Evolutionary conservation across 2,797 vertebrate species (phyloP), one percentile per base, ranked within the genome.

Genomic region (Thalassophryne amazonica): DNA sequence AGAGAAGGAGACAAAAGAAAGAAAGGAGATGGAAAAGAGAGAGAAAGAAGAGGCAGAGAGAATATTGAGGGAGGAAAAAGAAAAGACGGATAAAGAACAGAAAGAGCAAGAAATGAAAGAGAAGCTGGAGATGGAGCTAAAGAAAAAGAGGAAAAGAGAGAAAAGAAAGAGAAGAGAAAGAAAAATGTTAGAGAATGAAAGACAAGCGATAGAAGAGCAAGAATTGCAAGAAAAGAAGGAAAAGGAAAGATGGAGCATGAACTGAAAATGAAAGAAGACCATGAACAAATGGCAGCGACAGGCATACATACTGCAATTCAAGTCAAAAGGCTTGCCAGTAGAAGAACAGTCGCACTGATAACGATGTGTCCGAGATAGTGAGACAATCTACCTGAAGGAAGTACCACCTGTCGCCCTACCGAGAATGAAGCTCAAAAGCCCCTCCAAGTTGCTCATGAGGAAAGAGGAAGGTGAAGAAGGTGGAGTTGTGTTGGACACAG

Each of bases 301-400:
- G 55, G 65, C 14, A 56, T 38, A 22, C 49, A 33, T 8, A 16
- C 25, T 24, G 18, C 17, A 21, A 57, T 91, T 42, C 7, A 21
- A 55, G 18, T 11, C 20, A 23, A 53, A 12, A 58, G 66, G 52
- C 74, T 60, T 86, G 18, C 18, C 92, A 53, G 86, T 86, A 2
- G 89, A 24, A 11, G 9, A 9, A 89, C 14, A 46, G 91, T n/a
- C 90, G 91, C 56, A 83, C 72, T 2, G 9, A 11, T 25, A 25
- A 25, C 24, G 11, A 25, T 11, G 15, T 10, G 8, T 9, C 33
- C 14, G 30, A 58, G 22, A 55, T 42, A 32, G 41, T 48, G 4
- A 53, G 28, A 25, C 71, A 73, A 83, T 73, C 17, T 90, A 25
- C 66, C 45, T 14, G 62, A 58, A 25, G 60, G 65, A 24, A 25